Evolutionary conservation across 2,888 invertebrate species (phyloP).

Genomic region (Lamellibrachia columna): DNA sequence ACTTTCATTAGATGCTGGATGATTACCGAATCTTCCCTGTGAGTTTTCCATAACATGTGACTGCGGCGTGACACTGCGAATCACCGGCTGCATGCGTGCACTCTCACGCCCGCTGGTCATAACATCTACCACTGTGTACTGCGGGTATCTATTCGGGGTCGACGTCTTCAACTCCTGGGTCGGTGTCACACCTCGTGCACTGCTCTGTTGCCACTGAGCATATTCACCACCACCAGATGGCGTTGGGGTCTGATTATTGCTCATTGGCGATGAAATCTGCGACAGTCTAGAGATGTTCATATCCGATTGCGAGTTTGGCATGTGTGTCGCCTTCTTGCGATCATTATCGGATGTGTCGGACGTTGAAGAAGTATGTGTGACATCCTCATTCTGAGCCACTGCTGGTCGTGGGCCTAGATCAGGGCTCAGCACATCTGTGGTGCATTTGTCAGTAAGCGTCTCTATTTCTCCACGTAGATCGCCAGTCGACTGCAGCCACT

Average conservation of each 20-base stretch:
- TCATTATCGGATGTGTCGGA: not conserved
- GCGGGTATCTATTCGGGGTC: not conserved
- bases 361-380: not conserved
- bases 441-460: not conserved
- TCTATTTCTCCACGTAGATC: conserved; percentile 16
- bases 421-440: conserved; percentile 20
- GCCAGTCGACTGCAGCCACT: conserved; percentile 19
- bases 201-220: not conserved
- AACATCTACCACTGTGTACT: not conserved
- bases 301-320: conserved; percentile 25
- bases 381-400: not conserved
- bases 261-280: not conserved
- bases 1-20: not conserved
- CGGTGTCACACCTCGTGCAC: not conserved
- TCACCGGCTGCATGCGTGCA: not conserved
- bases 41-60: not conserved
- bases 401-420: conserved; percentile 25
- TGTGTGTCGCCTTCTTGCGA: not conserved
- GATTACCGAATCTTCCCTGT: not conserved
- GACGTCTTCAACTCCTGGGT: not conserved
- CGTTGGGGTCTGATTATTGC: not conserved
- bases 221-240: not conserved
- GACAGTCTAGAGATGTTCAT: conserved; percentile 27
- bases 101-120: not conserved
- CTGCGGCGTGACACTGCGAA: not conserved